Percentiles rank a stretch among this genome's conserved stretches.
These are phyloP conservation scores for Caradrina clavipalpis DNA, from an alignment of 2,888 invertebrate species.

Conservation along the genomic window DNA sequence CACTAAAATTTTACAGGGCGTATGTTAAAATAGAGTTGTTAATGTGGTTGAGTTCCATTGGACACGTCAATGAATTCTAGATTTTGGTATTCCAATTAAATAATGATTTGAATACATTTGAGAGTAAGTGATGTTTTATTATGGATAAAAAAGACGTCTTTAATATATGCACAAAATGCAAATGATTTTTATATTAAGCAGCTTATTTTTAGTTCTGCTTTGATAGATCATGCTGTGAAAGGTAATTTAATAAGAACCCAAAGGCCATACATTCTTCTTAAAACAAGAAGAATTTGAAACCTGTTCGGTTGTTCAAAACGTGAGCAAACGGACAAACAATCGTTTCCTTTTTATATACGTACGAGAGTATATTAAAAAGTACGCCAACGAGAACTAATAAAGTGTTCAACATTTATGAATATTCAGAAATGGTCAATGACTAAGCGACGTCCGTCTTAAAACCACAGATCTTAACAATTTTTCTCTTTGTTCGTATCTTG, in stretches of 20 bases:
- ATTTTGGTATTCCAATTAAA: not conserved
- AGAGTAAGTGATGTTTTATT: not conserved
- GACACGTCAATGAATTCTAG: not conserved
- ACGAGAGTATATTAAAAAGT: slow-evolving; percentile 36
- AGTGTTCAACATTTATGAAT: slow-evolving; percentile 48
- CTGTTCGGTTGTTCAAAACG: slow-evolving; percentile 21
- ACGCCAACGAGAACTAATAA: slow-evolving; percentile 43
- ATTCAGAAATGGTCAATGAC: slow-evolving; percentile 58
- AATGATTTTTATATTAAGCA: not conserved
- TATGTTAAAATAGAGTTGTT: not conserved
- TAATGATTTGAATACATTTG: too few relatives aligned
- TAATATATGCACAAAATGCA: slow-evolving; percentile 6
- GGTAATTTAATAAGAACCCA: slow-evolving; percentile 3
- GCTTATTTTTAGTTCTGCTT: not conserved
- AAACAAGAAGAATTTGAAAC: slow-evolving; percentile 25
- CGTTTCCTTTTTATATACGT: slow-evolving; percentile 37
- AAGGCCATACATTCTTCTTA: not conserved
- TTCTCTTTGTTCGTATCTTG: slow-evolving; percentile 60
- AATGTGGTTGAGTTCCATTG: not conserved
- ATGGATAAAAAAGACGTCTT: not conserved
- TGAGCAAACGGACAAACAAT: slow-evolving; percentile 43
- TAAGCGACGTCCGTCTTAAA: slow-evolving; percentile 35
- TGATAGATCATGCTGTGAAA: not conserved
- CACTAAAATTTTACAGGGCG: too few relatives aligned
- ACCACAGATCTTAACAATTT: slow-evolving; percentile 46